A percentile compares a stretch with the other conserved stretches of the same genome.
These are phyloP conservation scores for Cephus sareptanus DNA, from an alignment of 2,888 invertebrate genomes.

Conservation along the genomic window DNA sequence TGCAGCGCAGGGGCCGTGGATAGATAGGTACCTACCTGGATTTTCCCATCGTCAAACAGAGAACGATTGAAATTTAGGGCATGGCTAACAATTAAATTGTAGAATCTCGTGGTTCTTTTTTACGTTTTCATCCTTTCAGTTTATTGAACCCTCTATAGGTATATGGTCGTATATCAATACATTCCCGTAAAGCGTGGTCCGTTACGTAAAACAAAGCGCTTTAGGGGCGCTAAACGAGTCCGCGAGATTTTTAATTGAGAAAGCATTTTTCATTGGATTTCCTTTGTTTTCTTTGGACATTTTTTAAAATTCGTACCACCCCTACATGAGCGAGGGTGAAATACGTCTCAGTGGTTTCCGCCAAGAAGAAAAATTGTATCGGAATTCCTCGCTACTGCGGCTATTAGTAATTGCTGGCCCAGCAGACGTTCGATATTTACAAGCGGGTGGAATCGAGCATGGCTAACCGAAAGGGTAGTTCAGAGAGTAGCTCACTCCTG, in stretches of 20 bases:
- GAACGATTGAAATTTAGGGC: not conserved
- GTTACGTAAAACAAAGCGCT: not conserved
- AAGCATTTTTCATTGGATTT: not conserved
- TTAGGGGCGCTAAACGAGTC: not conserved
- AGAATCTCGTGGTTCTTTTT: not conserved
- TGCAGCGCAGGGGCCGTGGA: not conserved
- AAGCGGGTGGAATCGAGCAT: not conserved
- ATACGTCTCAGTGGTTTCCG: not conserved
- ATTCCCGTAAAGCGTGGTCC: not conserved
- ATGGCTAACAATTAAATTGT: constrained; percentile 28
- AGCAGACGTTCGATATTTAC: not conserved
- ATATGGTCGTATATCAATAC: not conserved
- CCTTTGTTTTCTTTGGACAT: not conserved
- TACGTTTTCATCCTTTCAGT: not conserved
- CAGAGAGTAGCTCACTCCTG: not conserved
- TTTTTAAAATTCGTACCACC: not conserved
- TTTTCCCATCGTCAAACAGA: not conserved
- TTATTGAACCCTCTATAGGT: not conserved
- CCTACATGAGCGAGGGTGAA: not conserved
- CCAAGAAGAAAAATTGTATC: not conserved
- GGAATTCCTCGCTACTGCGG: not conserved
- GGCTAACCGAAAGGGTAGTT: not conserved
- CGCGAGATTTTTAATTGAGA: not conserved
- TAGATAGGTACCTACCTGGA: not conserved
- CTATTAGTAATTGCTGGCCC: not conserved